Conservation (phyloP, 2,888 invertebrate genomes). For the Kuschelorhynchus macadamiae region DNA sequence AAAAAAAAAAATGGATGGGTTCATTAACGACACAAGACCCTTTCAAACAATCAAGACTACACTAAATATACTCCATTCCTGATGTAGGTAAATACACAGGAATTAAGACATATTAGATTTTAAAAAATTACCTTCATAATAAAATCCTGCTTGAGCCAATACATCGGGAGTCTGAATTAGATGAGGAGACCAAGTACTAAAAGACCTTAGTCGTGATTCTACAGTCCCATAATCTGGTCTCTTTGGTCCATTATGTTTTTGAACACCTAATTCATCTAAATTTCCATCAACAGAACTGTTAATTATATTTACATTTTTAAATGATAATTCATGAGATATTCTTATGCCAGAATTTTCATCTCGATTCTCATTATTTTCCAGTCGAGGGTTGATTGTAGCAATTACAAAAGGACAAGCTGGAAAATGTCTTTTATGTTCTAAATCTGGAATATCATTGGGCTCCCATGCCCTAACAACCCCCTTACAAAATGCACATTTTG, state of each 20-base stretch:
- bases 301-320: conserved; percentile 39
- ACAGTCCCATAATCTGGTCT: conserved; percentile 79
- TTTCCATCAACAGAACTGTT: conserved; percentile 41
- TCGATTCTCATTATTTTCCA: conserved; percentile 36
- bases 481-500: conserved; percentile 87
- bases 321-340: conserved; percentile 10
- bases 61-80: no score
- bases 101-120: no score
- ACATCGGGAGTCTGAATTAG: conserved; percentile 82
- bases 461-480: conserved; percentile 78
- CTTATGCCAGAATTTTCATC: background rate
- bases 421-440: conserved; percentile 77
- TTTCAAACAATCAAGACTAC: no score
- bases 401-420: conserved; percentile 73
- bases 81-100: no score
- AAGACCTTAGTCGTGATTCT: conserved; percentile 80
- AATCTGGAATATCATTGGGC: conserved; percentile 77
- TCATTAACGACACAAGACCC: no score
- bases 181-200: conserved; percentile 82
- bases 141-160: conserved; percentile 91
- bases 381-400: conserved; percentile 67
- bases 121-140: conserved; percentile 83
- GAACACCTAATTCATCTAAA: conserved; percentile 74
- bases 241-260: conserved; percentile 74
- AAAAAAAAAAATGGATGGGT: no score